Evolutionary conservation across 2,888 invertebrate genomes (phyloP).

Genomic region (Homarus gammarus): DNA sequence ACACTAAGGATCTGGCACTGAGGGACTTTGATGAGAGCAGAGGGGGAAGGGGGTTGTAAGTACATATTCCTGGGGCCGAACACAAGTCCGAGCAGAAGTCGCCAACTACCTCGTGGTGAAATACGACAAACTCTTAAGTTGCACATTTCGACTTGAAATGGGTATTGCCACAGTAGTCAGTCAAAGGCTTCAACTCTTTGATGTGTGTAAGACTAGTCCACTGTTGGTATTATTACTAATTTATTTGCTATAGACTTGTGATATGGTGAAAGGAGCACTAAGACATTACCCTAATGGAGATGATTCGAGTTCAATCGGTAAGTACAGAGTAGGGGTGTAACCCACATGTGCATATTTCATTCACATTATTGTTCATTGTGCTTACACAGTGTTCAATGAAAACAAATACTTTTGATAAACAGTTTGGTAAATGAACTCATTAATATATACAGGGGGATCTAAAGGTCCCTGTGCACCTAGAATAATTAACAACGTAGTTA

Average conservation of each 20-base stretch:
- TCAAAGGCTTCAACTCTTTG: conserved; percentile 28
- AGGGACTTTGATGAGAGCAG: conserved; percentile 19
- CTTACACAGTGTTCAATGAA: background rate
- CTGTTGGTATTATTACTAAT: conserved; percentile 19
- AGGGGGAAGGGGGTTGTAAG: conserved; percentile 13
- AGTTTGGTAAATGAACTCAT: background rate
- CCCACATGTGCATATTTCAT: conserved; percentile 21
- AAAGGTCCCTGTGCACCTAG: too few relatives aligned
- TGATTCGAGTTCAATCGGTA: conserved; percentile 16
- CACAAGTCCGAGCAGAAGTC: conserved; percentile 13
- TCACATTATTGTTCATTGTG: background rate
- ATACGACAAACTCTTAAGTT: background rate
- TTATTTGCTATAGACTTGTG: conserved; percentile 35
- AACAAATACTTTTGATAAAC: background rate
- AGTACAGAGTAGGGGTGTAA: conserved; percentile 7
- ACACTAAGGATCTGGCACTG: conserved; percentile 30
- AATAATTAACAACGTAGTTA: too few relatives aligned
- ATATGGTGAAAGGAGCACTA: conserved; percentile 22
- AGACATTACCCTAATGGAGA: conserved; percentile 21
- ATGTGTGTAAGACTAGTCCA: conserved; percentile 26
- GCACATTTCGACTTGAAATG: background rate
- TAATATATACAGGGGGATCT: too few relatives aligned
- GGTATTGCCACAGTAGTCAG: conserved; percentile 14
- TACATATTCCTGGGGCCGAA: conserved; percentile 17
- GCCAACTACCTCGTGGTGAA: background rate